These are phyloP conservation scores for Neogobius melanostomus DNA, from an alignment of 2,113 vertebrate species.

Conservation along the genomic window DNA sequence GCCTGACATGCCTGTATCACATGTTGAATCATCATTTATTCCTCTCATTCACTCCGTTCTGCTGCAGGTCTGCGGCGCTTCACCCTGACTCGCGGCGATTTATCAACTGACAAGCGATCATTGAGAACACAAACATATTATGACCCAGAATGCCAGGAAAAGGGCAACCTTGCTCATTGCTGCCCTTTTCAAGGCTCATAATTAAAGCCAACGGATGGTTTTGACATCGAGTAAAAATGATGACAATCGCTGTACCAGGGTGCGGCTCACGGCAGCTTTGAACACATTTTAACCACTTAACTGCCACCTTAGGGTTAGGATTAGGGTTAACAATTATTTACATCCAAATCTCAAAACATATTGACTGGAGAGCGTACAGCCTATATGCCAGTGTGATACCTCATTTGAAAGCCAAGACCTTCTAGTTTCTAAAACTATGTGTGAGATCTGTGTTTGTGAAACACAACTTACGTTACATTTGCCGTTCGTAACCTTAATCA, in stretches of 20 bases:
- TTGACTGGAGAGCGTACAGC: no score
- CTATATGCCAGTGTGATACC: no score
- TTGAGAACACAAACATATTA: slow-evolving; percentile 51
- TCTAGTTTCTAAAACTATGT: no score
- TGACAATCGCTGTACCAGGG: slow-evolving; percentile 1
- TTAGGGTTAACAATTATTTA: no score
- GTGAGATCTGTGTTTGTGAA: no score
- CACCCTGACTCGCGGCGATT: slow-evolving; percentile 21
- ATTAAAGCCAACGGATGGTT: slow-evolving; percentile 40
- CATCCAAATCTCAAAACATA: no score
- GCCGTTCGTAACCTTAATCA: no score
- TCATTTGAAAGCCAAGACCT: no score
- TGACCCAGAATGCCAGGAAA: slow-evolving; percentile 39
- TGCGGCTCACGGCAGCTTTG: slow-evolving; percentile 9
- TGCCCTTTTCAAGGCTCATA: slow-evolving; percentile 38
- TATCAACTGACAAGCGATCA: slow-evolving; percentile 52
- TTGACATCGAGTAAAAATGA: slow-evolving; percentile 42
- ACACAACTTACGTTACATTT: no score
- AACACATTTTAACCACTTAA: no score
- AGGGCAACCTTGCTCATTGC: slow-evolving; percentile 46
- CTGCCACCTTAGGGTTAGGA: no score
- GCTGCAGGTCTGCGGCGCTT: slow-evolving; percentile 6
- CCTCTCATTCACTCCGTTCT: neutral
- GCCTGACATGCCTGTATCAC: neutral
- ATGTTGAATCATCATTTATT: slow-evolving; percentile 8